Evolutionary conservation across 2,888 invertebrate species (phyloP).

Genomic region (Dexiosoma caninum): DNA sequence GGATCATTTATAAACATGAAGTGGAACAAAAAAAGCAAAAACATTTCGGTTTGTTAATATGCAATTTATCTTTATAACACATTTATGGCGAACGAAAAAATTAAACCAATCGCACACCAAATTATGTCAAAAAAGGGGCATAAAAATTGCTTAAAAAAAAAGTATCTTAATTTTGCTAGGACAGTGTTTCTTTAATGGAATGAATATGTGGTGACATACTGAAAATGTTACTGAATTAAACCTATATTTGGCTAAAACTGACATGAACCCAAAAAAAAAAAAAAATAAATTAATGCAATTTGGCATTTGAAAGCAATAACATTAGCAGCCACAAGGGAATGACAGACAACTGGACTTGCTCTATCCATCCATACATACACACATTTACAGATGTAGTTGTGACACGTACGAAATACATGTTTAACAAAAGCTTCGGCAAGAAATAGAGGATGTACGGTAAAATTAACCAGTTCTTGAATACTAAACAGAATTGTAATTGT

Average conservation of each 20-base stretch:
- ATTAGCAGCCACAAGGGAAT: not conserved
- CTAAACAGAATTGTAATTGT: not conserved
- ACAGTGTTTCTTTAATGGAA: not conserved
- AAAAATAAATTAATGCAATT: conserved; percentile 3
- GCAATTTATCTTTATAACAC: not conserved
- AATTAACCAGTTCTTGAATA: not conserved
- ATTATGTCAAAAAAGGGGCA: not conserved
- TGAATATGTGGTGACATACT: not conserved
- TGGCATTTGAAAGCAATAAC: not conserved
- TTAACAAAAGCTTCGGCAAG: not conserved
- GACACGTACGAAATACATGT: conserved; percentile 11
- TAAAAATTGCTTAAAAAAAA: not conserved
- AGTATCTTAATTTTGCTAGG: conserved; percentile 24
- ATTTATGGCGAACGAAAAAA: conserved; percentile 4
- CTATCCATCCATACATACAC: not conserved
- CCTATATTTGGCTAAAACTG: not conserved
- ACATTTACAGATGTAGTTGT: not conserved
- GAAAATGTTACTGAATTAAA: conserved; percentile 15
- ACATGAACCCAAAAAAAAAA: not conserved
- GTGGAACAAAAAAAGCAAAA: not conserved
- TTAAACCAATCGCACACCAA: not conserved
- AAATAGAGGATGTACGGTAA: not conserved
- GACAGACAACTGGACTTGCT: not conserved
- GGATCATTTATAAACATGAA: conserved; percentile 34
- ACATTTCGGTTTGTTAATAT: not conserved